Conservation (phyloP, 2,113 vertebrate genomes). For the Podilymbus podiceps region DNA sequence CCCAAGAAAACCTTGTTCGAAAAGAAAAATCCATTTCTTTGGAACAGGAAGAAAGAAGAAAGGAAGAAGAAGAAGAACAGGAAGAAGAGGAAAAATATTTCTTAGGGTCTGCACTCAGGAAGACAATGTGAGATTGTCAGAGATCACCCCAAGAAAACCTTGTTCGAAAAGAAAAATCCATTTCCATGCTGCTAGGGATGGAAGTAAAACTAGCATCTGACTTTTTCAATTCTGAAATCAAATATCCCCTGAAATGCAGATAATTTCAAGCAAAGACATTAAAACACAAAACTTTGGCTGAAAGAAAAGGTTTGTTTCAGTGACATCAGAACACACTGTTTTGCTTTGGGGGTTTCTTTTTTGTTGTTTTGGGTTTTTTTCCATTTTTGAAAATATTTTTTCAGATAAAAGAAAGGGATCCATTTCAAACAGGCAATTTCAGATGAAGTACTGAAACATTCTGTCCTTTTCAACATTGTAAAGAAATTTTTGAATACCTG, state of each 20-base stretch:
- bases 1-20: no score
- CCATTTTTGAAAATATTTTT: background rate
- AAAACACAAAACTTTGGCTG: background rate
- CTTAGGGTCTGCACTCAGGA: background rate
- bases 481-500: background rate
- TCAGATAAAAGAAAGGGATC: background rate
- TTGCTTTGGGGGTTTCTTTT: background rate
- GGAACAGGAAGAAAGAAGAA: no score
- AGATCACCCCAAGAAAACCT: background rate
- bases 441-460: background rate
- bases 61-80: background rate
- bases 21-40: background rate
- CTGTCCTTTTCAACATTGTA: background rate
- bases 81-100: background rate
- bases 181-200: background rate
- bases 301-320: background rate
- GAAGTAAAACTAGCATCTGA: background rate
- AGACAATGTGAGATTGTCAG: background rate
- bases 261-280: background rate
- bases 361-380: background rate
- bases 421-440: slow-evolving; percentile 5
- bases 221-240: background rate
- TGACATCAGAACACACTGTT: background rate
- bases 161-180: background rate
- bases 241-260: background rate